A percentile compares a stretch with the other conserved stretches of the same genome.
Conservation (phyloP, 2,113 vertebrate genomes). For the Uropsilus gracilis region DNA sequence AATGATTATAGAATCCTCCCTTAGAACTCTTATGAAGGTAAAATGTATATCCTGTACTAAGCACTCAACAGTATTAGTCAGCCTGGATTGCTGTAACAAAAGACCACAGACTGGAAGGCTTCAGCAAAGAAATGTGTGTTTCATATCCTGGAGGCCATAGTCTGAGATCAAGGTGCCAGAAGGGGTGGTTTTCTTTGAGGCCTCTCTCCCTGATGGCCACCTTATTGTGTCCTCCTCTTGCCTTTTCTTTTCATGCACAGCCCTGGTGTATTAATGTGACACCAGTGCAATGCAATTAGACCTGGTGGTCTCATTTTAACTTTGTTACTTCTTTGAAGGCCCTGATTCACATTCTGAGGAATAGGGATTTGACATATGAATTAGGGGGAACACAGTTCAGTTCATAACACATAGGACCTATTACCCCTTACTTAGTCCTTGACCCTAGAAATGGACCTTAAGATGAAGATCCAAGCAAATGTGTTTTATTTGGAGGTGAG, state of each 20-base stretch:
- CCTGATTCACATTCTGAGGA: not conserved
- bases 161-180: not conserved
- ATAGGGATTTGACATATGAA: not conserved
- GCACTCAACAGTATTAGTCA: not conserved
- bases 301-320: not conserved
- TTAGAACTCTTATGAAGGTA: not conserved
- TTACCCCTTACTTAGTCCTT: not conserved
- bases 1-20: not conserved
- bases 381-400: not conserved
- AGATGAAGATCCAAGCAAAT: not conserved
- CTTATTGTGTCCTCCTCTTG: not conserved
- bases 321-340: not conserved
- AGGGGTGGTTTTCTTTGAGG: not conserved
- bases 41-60: too few species aligned
- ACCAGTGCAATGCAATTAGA: not conserved
- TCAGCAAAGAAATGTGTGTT: not conserved
- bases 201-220: not conserved
- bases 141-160: not conserved
- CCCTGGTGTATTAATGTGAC: not conserved
- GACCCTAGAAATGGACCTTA: not conserved
- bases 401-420: not conserved
- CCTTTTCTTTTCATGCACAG: not conserved
- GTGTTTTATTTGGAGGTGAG: not conserved
- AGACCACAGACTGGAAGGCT: not conserved
- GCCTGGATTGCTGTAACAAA: not conserved